A percentile compares a stretch with the other conserved stretches of the same genome.
phyloP scores from a whole-genome alignment of 2,797 vertebrate genomes.

The Enteromius mattozi region DNA sequence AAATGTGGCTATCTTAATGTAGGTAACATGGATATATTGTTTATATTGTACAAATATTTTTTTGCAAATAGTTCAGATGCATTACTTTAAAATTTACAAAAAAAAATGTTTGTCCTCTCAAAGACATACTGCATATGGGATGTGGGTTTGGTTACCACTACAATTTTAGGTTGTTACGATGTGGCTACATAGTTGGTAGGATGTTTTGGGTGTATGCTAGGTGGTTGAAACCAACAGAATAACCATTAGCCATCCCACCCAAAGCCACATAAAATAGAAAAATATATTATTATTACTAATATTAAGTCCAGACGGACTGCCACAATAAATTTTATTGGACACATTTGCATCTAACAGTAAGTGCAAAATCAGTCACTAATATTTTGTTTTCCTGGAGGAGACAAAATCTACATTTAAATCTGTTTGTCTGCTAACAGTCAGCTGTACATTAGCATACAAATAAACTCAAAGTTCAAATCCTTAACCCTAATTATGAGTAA shows the following conservation, averaged over 20 bases:
- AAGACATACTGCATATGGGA: neutral
- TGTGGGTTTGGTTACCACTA: neutral
- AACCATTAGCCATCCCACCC: neutral
- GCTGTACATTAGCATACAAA: neutral
- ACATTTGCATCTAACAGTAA: neutral
- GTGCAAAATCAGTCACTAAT: neutral
- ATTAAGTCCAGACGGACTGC: neutral
- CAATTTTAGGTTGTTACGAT: neutral
- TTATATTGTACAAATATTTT: neutral
- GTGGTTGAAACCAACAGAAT: neutral
- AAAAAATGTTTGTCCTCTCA: neutral
- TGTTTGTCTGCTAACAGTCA: neutral
- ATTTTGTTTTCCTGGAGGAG: neutral
- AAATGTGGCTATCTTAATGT: neutral
- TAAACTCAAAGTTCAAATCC: neutral
- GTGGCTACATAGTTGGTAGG: neutral
- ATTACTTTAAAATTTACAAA: neutral
- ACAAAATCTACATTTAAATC: neutral
- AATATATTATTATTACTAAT: neutral
- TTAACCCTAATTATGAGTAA: neutral
- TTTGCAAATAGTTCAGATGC: neutral
- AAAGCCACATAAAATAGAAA: neutral
- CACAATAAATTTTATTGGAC: neutral
- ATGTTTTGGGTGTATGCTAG: neutral
- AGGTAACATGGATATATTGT: neutral